Evolutionary conservation across 2,113 vertebrate genomes (phyloP), one percentile per base, ranked within the genome.

Genomic region (Elgaria multicarinata): DNA sequence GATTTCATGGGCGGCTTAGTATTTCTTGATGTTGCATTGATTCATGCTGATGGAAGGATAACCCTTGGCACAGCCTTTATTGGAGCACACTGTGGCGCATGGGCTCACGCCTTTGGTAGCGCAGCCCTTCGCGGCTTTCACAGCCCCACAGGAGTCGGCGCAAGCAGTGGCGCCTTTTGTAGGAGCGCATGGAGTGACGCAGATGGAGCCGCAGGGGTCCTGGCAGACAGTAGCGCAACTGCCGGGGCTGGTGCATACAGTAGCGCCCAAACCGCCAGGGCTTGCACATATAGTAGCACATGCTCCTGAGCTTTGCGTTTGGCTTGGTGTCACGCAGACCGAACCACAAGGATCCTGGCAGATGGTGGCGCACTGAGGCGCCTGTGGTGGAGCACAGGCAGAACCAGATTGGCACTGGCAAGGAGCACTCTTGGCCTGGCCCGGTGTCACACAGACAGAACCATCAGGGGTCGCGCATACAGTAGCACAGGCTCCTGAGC

Each of bases 11-110:
- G 20, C 7, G 8, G 3, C 7, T 89, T 39, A 77, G 33, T 44
- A 77, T 26, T 84, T 89, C 81, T 77, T 89, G 10, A 89, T 7
- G 4, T 50, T 36, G 31, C 88, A 84, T 4, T 42, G 72, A 14
- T 36, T 44, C 71, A 53, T 16, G 42, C 3, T 67, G 1, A 33
- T 76, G 14, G 71, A 53, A 50, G 72, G 81, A 20, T 8, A 66
- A 4, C 24, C 2, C 10, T 76, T 89, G 42, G 22, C 3, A 1
- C 42, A 77, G 42, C 1, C 72, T 3, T 39, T 4, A 0, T 67
- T 39, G 0, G 6, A 1, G 44, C 76, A 13, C 18, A 20, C 39
- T 0, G 55, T n/a, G 74, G 14, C 39, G 18, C 26, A 76, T 13
- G 62, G 44, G 1, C 4, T 87, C 9, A 12, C 22, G 20, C 55